A percentile compares a stretch with the other conserved stretches of the same genome.
Evolutionary conservation across 53 echinoderm and acorn worm species (phyloP).

Genomic region (Echinometra lucunter): DNA sequence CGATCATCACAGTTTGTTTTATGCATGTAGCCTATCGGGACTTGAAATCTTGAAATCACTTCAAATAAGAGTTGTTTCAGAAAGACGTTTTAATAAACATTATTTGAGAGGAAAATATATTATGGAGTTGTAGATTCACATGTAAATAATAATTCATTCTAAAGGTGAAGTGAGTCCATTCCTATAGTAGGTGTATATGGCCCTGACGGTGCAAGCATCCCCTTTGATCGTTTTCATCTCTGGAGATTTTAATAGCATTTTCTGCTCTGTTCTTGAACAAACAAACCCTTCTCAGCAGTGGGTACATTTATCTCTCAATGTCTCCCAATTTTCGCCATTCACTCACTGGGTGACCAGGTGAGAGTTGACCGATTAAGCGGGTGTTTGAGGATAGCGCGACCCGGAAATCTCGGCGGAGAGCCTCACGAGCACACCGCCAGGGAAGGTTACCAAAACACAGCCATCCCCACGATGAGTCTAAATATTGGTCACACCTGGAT

Average conservation of each 20-base stretch:
- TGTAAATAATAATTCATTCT: too few species aligned
- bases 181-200: not conserved
- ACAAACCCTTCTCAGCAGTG: conserved; percentile 55
- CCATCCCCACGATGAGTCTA: conserved; percentile 1
- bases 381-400: conserved; percentile 52
- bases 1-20: too few species aligned
- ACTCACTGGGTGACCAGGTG: conserved; percentile 62
- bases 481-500: conserved; percentile 65
- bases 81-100: too few species aligned
- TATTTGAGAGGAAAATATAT: too few species aligned
- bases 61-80: too few species aligned
- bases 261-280: conserved; percentile 49
- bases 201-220: not conserved
- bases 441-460: conserved; percentile 61
- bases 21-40: too few species aligned
- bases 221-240: not conserved
- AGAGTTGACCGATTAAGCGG: conserved; percentile 46
- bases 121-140: too few species aligned
- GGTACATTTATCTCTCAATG: conserved; percentile 40
- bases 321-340: conserved; percentile 32
- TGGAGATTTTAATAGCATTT: conserved; percentile 32
- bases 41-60: too few species aligned
- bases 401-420: conserved; percentile 65
- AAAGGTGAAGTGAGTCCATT: too few species aligned
- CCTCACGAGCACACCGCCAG: conserved; percentile 6